phyloP scores from a whole-genome alignment of 2,888 invertebrate genomes.

The Tupiocoris notatus region DNA sequence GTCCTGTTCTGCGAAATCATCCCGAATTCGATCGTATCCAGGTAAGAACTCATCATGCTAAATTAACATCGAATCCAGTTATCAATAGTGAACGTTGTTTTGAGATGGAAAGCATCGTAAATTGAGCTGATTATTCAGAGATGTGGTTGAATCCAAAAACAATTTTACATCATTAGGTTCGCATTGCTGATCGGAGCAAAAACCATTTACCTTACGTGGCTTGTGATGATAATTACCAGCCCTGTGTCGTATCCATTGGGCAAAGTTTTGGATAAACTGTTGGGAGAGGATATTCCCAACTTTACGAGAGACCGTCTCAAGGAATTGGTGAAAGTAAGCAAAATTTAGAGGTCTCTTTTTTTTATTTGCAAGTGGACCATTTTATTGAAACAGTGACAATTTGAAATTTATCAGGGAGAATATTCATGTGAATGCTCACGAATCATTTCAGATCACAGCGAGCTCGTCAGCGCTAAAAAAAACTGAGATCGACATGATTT shows the following conservation, averaged over 20 bases:
- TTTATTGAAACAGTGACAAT: too few species aligned
- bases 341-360: too few species aligned
- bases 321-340: constrained; percentile 45
- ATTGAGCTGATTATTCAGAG: too few species aligned
- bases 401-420: too few species aligned
- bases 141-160: too few species aligned
- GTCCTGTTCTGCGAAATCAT: constrained; percentile 48
- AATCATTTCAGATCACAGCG: constrained; percentile 43
- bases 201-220: constrained; percentile 46
- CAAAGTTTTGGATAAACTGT: constrained; percentile 45
- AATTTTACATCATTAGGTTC: constrained; percentile 16
- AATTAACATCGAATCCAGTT: too few species aligned
- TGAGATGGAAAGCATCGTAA: too few species aligned
- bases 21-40: constrained; percentile 45
- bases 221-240: constrained; percentile 46
- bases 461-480: constrained; percentile 41
- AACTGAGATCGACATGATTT: constrained; percentile 46
- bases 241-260: constrained; percentile 48
- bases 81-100: too few species aligned
- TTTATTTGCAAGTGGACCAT: background rate
- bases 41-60: too few species aligned
- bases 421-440: too few species aligned
- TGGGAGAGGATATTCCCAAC: constrained; percentile 45
- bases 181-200: constrained; percentile 46
- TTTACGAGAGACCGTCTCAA: constrained; percentile 47